Evolutionary conservation across 2,888 invertebrate genomes (phyloP).

Genomic region (Chaitophorus viminalis): DNA sequence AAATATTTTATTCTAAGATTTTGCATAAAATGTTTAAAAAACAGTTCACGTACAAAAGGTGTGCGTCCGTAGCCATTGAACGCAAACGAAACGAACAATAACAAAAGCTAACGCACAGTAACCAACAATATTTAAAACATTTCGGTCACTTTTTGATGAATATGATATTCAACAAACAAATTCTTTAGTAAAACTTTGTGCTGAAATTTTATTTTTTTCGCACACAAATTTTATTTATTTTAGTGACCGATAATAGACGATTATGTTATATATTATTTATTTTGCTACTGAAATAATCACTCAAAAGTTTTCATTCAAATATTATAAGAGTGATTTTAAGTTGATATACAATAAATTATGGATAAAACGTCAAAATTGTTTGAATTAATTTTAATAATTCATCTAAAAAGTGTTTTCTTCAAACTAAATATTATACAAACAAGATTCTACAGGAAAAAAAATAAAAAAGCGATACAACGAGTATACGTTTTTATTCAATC

Average conservation of each 20-base stretch:
- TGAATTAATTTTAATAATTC: slow-evolving; percentile 42
- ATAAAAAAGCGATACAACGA: slow-evolving; percentile 11
- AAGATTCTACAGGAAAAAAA: slow-evolving; percentile 8
- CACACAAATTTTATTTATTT: not conserved
- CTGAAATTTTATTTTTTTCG: not conserved
- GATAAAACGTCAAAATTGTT: slow-evolving; percentile 22
- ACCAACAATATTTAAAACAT: too few species aligned
- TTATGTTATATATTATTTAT: slow-evolving; percentile 1
- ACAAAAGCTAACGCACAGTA: too few species aligned
- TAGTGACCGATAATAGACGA: not conserved
- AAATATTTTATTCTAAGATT: too few species aligned
- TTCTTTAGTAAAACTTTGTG: not conserved
- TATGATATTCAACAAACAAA: not conserved
- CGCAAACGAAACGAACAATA: too few species aligned
- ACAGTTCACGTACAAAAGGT: too few species aligned
- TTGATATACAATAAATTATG: slow-evolving; percentile 28
- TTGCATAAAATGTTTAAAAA: too few species aligned
- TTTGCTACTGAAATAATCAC: not conserved
- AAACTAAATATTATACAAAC: slow-evolving; percentile 21
- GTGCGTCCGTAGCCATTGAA: too few species aligned
- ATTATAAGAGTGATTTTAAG: slow-evolving; percentile 10
- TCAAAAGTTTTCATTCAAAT: not conserved
- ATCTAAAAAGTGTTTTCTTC: slow-evolving; percentile 1
- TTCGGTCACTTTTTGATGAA: too few species aligned
- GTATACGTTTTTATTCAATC: not conserved